A percentile compares a stretch with the other conserved stretches of the same genome.
Conservation (phyloP, 2,113 vertebrate genomes). For the Microcebus lehilahytsara region DNA sequence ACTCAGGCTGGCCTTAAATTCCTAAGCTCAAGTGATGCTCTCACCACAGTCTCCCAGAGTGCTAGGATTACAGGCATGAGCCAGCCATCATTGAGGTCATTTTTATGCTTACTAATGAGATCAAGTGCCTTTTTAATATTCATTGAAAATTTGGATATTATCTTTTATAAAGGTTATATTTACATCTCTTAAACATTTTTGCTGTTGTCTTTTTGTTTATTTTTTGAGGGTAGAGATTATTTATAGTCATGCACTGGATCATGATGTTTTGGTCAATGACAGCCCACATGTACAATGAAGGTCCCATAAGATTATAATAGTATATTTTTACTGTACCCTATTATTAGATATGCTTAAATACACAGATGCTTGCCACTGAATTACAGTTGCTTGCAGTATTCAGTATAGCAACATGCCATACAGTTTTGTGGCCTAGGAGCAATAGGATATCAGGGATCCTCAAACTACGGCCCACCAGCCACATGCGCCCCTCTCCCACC, state of each 20-base stretch:
- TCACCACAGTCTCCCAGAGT: too few relatives aligned
- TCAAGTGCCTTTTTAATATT: neutral
- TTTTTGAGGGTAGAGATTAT: neutral
- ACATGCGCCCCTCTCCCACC: too few relatives aligned
- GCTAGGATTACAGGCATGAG: too few relatives aligned
- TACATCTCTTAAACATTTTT: neutral
- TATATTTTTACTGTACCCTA: neutral
- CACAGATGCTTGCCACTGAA: neutral
- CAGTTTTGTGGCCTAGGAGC: neutral
- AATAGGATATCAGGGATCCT: neutral
- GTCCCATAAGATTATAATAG: neutral
- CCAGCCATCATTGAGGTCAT: neutral
- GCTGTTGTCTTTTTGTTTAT: neutral
- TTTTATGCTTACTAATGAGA: neutral
- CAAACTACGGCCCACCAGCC: too few relatives aligned
- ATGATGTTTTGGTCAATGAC: neutral
- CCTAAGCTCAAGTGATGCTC: too few relatives aligned
- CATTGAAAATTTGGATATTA: neutral
- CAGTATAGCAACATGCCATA: neutral
- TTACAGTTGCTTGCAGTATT: neutral
- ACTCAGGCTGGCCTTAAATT: too few relatives aligned
- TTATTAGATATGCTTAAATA: neutral
- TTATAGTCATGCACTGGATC: neutral
- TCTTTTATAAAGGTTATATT: neutral
- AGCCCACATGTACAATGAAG: neutral